These are phyloP conservation scores for Tetranychus truncatus DNA, from an alignment of 2,888 invertebrate genomes.

Conservation along the genomic window DNA sequence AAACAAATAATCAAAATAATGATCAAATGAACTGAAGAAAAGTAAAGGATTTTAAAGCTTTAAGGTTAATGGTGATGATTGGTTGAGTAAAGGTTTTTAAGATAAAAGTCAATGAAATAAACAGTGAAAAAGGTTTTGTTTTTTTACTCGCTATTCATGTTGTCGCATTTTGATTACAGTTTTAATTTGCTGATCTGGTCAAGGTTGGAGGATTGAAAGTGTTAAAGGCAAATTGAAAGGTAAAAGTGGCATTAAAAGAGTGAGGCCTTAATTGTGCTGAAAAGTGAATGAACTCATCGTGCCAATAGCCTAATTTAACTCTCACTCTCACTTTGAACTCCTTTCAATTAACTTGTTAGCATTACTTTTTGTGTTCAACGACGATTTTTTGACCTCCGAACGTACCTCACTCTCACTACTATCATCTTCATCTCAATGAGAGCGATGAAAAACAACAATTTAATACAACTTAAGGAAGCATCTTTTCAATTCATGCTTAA, in stretches of 20 bases:
- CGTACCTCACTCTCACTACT: background rate
- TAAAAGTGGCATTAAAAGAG: background rate
- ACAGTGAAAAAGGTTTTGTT: too few relatives aligned
- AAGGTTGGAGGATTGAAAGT: background rate
- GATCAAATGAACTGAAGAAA: too few relatives aligned
- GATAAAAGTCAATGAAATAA: too few relatives aligned
- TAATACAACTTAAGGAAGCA: background rate
- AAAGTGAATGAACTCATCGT: background rate
- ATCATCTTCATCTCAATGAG: background rate
- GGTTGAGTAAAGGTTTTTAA: too few relatives aligned
- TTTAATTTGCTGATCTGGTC: background rate
- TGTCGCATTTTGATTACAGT: background rate
- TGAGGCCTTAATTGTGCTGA: background rate
- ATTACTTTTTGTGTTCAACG: background rate
- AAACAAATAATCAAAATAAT: too few relatives aligned
- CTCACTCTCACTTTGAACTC: constrained; percentile 1
- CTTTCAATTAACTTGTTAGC: background rate
- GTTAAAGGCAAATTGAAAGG: background rate
- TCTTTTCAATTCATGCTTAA: background rate
- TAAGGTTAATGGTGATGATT: too few relatives aligned
- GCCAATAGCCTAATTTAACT: constrained; percentile 1
- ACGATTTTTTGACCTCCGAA: background rate
- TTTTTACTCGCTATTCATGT: too few relatives aligned
- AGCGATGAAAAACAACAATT: background rate
- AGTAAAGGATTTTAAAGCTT: too few relatives aligned